These are phyloP conservation scores for Brenthis daphne DNA, from an alignment of 2,888 invertebrate genomes.

Conservation along the genomic window DNA sequence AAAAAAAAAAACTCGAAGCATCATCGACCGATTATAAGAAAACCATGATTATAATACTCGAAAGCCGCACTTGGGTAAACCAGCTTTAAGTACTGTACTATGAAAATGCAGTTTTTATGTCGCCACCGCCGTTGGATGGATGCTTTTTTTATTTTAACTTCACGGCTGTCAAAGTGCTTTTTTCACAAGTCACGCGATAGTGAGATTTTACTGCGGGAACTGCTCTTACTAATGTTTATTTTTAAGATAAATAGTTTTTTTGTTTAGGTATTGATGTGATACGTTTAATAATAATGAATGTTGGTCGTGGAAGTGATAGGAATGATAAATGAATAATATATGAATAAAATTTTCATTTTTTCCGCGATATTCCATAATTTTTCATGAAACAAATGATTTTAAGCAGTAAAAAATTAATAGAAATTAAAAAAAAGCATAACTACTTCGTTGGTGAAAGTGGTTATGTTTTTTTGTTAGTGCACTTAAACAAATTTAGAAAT, in stretches of 20 bases:
- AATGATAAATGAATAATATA: no score
- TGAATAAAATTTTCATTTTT: no score
- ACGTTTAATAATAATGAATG: no score
- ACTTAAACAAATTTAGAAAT: no score
- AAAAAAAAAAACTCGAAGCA: constrained; percentile 5
- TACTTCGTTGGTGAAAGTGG: no score
- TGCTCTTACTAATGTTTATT: constrained; percentile 30
- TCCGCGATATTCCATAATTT: no score
- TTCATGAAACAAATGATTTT: no score
- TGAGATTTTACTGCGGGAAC: constrained; percentile 52
- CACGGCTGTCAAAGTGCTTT: constrained; percentile 57
- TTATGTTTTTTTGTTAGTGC: no score
- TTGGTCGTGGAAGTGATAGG: no score
- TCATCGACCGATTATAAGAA: constrained; percentile 24
- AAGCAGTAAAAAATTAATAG: no score
- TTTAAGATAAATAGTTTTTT: not conserved
- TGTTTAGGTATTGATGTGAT: no score
- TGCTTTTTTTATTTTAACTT: constrained; percentile 60
- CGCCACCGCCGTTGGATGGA: constrained; percentile 49
- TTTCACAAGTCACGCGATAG: constrained; percentile 55
- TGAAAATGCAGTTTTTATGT: constrained; percentile 69
- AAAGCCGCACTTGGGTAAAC: constrained; percentile 48
- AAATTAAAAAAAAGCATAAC: no score
- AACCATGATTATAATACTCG: constrained; percentile 31
- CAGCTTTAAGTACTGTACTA: constrained; percentile 53